Evolutionary conservation across 2,113 vertebrate genomes (phyloP), one percentile per base, ranked within the genome.

Genomic region (Mobula birostris): DNA sequence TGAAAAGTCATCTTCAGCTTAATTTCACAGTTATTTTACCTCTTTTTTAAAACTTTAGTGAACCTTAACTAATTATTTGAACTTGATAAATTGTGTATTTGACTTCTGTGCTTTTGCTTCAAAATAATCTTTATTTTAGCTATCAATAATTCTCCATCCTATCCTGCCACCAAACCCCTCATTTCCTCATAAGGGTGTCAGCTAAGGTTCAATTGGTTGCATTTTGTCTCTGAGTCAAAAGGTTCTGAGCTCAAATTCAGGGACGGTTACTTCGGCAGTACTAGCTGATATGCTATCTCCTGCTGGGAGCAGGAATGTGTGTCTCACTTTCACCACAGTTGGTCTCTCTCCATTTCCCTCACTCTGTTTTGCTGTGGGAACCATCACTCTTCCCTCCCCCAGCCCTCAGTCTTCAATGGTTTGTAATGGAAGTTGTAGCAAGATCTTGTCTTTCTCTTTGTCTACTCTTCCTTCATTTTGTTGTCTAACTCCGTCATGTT

Each of bases 281-380:
- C 91, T 93, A 19, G 5, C 40, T 48, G 90, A 93, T 72, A 93
- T 11, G 48, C 40, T 74, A 93, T 70, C 91, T 76, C 68, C 68
- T 93, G 91, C 91, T 93, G 91, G 91, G 91, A 76, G 68, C 68
- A 56, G 91, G 91, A 93, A 93, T 93, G 91, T 93, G 68, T 48
- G 91, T 48, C 68, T 74, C 66, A 40, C 91, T 93, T 74, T 29
- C 91, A 56, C 91, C 70, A 74, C 70, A 93, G 91, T 74, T 15
- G 21, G 90, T 36, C 90, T 92, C 90, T 72, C 90, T 92, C 36
- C 56, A 36, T 74, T 40, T 93, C 66, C 70, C 68, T 93, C 91
- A 1, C 91, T 76, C 91, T 56, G 91, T 56, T 93, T 29, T 66
- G 85, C 85, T 90, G 85, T 90, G 85, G 85, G 85, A 90, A 90